Base-by-base conservation (phyloP, 30 jellyfish, hydroid and myxozoan genomes). In the Phacellophora camtschatica region DNA sequence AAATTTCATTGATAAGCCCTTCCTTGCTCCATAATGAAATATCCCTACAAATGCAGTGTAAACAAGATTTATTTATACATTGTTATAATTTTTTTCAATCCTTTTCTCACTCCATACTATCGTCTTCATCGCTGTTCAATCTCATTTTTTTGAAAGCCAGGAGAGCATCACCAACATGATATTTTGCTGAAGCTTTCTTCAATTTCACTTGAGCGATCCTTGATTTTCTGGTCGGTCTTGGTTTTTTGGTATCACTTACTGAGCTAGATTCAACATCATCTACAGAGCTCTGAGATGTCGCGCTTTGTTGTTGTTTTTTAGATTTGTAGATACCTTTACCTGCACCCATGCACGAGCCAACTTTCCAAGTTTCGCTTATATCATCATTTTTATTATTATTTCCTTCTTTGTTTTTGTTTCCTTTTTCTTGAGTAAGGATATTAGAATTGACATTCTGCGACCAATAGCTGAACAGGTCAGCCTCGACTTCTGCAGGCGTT, bases 401-500 rank as follows among this genome's bases (percentile, higher is more conserved):
- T 10, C 19, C 23, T 39, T 46, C 35, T 51, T 36, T 49, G 82
- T 16, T 59, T 77, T 36, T 31, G n/a, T n/a, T n/a, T n/a, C n/a
- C n/a, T n/a, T n/a, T n/a, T n/a, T n/a, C n/a, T 24, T 43, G 61
- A 7, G 5, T 49, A n/a, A 63, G 7, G 0, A 4, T 36, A 29
- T 41, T 2, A 5, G 64, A 4, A 28, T 77, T 55, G 54, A 31
- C 74, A 35, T 36, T 66, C n/a, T n/a, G n/a, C 42, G 86, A 31
- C 65, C 72, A 46, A 42, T 63, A 31, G 37, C 29, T 67, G 28
- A 20, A 32, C 77, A 80, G 28, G 22, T 77, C 81, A 22, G 91
- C 72, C 53, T 80, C 91, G 2, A 80, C 91, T 66, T 80, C 91
- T 19, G 75, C 68, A 29, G 91, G 84, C 37, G 91, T 64, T 57